Evolutionary conservation across 2,797 vertebrate species (phyloP), one percentile per base, ranked within the genome.

Genomic region (Myotis pilosus): DNA sequence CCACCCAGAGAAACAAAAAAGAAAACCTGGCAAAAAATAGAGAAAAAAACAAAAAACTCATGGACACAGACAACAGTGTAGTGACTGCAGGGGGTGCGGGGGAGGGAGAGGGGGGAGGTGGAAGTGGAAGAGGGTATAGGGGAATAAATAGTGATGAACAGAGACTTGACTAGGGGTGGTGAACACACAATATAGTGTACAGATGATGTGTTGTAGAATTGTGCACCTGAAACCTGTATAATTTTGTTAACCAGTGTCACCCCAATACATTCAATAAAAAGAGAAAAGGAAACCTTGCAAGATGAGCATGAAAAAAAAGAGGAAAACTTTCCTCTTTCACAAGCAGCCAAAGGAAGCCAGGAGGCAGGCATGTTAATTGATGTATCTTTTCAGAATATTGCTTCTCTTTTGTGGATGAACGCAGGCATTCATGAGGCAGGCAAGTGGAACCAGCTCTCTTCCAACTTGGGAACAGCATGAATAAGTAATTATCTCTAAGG

Each of bases 381-480:
- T n/a, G 3, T 60, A n/a, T 86, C 66, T 88, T 84, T 92, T 95
- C 57, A 80, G 93, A 92, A 80, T 44, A 47, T 53, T 66, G 41
- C 53, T 79, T 95, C 17, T 95, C 69, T 92, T 96, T 72, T 69
- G 69, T 85, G 64, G 30, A 86, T 49, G 82, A 95, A 90, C 2
- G 17, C 19, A 64, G 60, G 51, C 88, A 55, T 91, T 89, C 38
- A 25, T 11, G 64, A 82, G n/a, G 47, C 30, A 38, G 55, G 53
- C 72, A 72, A 81, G 33, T 6, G 30, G 17, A 92, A 41, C 53
- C 28, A 4, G 69, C 57, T 44, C 57, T 28, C 47, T 10, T n/a
- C n/a, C 72, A 51, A 19, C 4, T 28, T 71, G 64, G 66, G 38
- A 84, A 87, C 60, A 91, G 88, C 25, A 25, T 25, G 41, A 72